Base-by-base conservation (phyloP, 2,113 vertebrate genomes). In the Psilopsiagon aurifrons region DNA sequence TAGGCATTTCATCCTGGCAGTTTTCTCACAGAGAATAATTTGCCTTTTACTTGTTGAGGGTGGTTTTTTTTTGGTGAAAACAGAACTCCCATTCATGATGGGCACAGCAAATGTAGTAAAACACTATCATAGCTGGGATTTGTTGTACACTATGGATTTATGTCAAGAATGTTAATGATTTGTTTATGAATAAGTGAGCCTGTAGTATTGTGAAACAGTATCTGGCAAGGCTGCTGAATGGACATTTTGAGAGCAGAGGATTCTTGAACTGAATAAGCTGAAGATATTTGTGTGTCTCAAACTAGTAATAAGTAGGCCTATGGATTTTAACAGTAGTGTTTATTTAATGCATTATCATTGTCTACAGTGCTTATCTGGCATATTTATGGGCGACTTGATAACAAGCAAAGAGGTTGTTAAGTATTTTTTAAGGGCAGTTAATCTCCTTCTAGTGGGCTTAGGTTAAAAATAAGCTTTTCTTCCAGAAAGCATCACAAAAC, bases 81-180 rank as follows among this genome's bases (percentile, higher is more conserved):
- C 98, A 98, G 97, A 96, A 96, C 92, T 96, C 64, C 80, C 94
- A 98, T 98, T 98, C 98, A 98, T 73, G 96, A 85, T 85, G 93
- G 95, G 94, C 84, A 94, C 95, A 97, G 97, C 96, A 95, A 98
- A 98, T 95, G 95, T 92, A 97, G 97, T 97, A 97, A 97, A 98
- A 97, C 97, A 95, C 97, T 97, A 95, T 98, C 97, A 97, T 98
- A 97, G 97, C 96, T 96, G 96, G 97, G 96, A 97, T 97, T 97
- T 97, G 96, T 96, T 96, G 95, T 96, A 96, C 83, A 6, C 94
- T 98, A 98, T 98, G 97, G 97, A 98, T 98, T 98, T 98, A 97
- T 98, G 98, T 98, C 97, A 98, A 97, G 98, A 98, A 98, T 98
- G 97, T 98, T 98, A 98, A 98, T 98, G 97, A 98, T 98, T 98